phyloP scores from a whole-genome alignment of 2,797 vertebrate genomes.

The Urosaurus nigricauda region DNA sequence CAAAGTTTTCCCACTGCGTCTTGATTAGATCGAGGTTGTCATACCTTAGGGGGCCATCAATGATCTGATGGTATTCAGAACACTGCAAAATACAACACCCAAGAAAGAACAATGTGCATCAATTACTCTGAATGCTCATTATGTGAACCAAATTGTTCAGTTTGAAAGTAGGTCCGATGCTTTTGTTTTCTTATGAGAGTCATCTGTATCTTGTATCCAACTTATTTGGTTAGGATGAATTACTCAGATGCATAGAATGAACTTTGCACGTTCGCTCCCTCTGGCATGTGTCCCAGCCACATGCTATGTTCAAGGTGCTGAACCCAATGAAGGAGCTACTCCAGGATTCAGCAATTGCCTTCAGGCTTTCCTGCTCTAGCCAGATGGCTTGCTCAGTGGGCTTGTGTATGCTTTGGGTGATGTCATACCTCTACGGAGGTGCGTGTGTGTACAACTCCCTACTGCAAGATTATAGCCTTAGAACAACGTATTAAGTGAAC shows the following conservation, averaged over 20 bases:
- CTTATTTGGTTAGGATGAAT: conserved; percentile 7
- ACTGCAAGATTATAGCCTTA: not conserved
- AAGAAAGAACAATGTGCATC: conserved; percentile 47
- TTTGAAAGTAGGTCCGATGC: not conserved
- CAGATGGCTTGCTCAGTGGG: not conserved
- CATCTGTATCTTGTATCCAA: conserved; percentile 35
- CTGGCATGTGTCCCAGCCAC: not conserved
- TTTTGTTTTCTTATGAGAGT: conserved; percentile 48
- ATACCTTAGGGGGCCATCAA: conserved; percentile 33
- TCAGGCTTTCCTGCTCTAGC: not conserved
- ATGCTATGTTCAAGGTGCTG: not conserved
- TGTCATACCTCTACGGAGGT: not conserved
- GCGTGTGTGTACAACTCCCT: not conserved
- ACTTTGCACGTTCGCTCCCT: not conserved
- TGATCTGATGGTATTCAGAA: conserved; percentile 45
- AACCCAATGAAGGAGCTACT: not conserved
- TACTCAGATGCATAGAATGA: not conserved
- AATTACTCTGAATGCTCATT: conserved; percentile 51
- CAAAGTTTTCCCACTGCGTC: conserved; percentile 14
- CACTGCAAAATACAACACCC: conserved; percentile 29
- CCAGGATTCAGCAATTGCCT: not conserved
- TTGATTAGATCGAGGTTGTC: conserved; percentile 44
- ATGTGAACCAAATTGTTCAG: conserved; percentile 8
- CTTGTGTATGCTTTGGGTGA: conserved; percentile 1
- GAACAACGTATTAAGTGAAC: conserved; percentile 2